Percentiles rank a stretch among this genome's conserved stretches.
Conservation (phyloP, 2,113 vertebrate species). For the Notarius lentiginosus region DNA sequence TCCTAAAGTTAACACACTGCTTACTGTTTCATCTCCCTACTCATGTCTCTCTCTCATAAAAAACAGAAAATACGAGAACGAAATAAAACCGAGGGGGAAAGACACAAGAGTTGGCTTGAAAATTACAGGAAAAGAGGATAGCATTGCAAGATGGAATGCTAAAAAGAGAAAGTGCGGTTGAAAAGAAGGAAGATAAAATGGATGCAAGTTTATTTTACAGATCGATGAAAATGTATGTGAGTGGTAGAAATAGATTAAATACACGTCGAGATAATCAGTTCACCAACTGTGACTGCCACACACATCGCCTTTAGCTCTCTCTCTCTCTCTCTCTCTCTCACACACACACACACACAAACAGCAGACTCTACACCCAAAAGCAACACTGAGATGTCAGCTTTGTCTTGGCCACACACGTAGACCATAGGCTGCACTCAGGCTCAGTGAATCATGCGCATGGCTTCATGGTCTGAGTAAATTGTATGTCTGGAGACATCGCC, state of each 20-base stretch:
- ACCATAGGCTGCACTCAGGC: conserved; percentile 50
- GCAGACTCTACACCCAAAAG: conserved; percentile 34
- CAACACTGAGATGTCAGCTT: conserved; percentile 40
- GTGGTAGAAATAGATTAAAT: conserved; percentile 24
- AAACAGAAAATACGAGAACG: not conserved
- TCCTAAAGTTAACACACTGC: conserved; percentile 28
- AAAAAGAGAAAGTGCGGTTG: not conserved
- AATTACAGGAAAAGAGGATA: not conserved
- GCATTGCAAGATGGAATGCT: not conserved
- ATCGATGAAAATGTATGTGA: not conserved
- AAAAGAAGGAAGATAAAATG: not conserved
- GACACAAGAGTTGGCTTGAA: not conserved
- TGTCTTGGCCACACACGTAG: conserved; percentile 55
- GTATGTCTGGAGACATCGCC: conserved; percentile 30
- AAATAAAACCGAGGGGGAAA: not conserved
- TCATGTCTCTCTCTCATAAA: not conserved
- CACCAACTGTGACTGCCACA: conserved; percentile 40
- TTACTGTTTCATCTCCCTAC: conserved; percentile 31
- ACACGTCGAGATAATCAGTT: conserved; percentile 19
- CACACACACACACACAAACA: conserved; percentile 25
- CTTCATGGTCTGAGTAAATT: conserved; percentile 41
- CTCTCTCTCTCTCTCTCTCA: conserved; percentile 21
- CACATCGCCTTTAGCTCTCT: conserved; percentile 27
- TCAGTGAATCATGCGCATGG: conserved; percentile 45
- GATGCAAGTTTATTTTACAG: not conserved